Evolutionary conservation across 2,888 invertebrate species (phyloP).

Genomic region (Callyntrura guangdongensis): DNA sequence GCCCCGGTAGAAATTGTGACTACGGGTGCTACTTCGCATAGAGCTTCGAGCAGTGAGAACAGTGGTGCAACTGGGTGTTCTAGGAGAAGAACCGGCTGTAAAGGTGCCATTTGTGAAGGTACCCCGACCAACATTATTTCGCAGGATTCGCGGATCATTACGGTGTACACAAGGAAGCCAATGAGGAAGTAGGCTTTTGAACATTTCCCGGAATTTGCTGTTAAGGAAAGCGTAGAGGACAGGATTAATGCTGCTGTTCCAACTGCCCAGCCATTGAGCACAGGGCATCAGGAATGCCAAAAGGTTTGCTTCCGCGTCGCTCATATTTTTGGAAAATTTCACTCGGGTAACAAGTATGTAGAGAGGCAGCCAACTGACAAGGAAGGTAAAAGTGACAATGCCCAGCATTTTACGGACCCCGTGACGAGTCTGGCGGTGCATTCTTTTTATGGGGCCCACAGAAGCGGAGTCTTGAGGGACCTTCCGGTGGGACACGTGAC

Average conservation of each 20-base stretch:
- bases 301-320: conserved; percentile 89
- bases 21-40: no score
- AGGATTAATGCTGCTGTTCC: conserved; percentile 98
- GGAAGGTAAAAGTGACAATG: conserved; percentile 95
- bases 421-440: conserved; percentile 97
- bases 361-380: conserved; percentile 96
- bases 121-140: neutral
- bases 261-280: conserved; percentile 96
- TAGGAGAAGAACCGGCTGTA: neutral
- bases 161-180: conserved; percentile 28
- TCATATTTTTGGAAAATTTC: conserved; percentile 90
- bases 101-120: neutral
- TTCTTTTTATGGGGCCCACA: conserved; percentile 85
- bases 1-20: no score
- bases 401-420: conserved; percentile 98
- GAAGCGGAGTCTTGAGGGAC: conserved; percentile 89
- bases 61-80: no score
- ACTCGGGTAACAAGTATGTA: conserved; percentile 95
- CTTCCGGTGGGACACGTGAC: conserved; percentile 94
- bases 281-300: conserved; percentile 93
- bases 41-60: no score
- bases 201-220: conserved; percentile 96
- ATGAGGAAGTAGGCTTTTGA: conserved; percentile 86
- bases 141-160: neutral
- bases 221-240: conserved; percentile 98